phyloP scores from a whole-genome alignment of 1,140 invertebrate species.

The Drosophila parvula region DNA sequence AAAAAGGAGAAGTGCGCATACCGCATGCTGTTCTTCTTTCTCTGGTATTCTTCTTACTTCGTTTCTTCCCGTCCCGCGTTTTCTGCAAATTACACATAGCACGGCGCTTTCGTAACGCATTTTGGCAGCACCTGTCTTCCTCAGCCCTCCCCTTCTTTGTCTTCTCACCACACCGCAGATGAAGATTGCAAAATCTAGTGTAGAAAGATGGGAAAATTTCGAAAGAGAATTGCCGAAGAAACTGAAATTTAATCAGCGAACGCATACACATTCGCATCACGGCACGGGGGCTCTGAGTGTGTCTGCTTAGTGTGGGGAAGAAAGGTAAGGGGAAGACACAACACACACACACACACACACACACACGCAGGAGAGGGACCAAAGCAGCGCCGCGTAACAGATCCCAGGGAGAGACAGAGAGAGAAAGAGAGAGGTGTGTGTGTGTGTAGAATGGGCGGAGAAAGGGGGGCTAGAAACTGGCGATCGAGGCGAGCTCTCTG shows the following conservation, averaged over 20 bases:
- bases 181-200: conserved; percentile 52
- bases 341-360: conserved; percentile 34
- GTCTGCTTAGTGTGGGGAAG: conserved; percentile 35
- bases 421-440: conserved; percentile 13
- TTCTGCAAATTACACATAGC: conserved; percentile 66
- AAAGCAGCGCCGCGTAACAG: conserved; percentile 61
- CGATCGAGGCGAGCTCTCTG: conserved; percentile 59
- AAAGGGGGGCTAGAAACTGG: conserved; percentile 14
- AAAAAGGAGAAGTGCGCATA: conserved; percentile 2
- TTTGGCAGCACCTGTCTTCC: conserved; percentile 70
- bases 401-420: not conserved
- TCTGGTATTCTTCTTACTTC: conserved; percentile 3
- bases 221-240: conserved; percentile 51
- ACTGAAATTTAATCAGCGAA: conserved; percentile 78
- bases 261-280: conserved; percentile 33
- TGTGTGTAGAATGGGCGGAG: conserved; percentile 6
- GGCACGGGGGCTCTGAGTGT: conserved; percentile 6
- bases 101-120: conserved; percentile 69
- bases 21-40: conserved; percentile 23
- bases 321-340: conserved; percentile 49
- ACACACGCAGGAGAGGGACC: conserved; percentile 38
- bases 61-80: not conserved
- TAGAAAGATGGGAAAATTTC: conserved; percentile 55
- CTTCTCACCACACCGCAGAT: not conserved
- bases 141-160: not conserved